Percentiles rank a stretch among this genome's conserved stretches.
Evolutionary conservation across 2,888 invertebrate genomes (phyloP).

Genomic region (Xiphydria camelus): DNA sequence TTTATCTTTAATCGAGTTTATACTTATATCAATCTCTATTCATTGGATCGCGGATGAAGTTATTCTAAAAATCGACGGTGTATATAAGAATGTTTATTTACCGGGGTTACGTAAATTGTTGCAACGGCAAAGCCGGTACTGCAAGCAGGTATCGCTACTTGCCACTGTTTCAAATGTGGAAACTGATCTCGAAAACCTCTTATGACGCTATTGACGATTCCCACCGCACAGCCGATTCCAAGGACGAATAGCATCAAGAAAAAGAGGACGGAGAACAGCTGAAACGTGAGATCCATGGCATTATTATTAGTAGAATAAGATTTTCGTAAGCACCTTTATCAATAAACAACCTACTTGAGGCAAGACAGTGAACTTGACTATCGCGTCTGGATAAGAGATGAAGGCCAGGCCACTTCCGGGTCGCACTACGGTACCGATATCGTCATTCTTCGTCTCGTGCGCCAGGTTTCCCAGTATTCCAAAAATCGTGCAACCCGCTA

Average conservation of each 20-base stretch:
- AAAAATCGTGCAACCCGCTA: constrained; percentile 83
- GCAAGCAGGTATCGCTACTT: constrained; percentile 64
- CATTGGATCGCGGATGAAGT: too few species aligned
- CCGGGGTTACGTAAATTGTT: constrained; percentile 74
- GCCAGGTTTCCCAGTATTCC: constrained; percentile 83
- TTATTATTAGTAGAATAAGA: neutral
- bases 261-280: constrained; percentile 79
- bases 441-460: constrained; percentile 63
- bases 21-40: too few species aligned
- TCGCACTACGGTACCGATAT: constrained; percentile 69
- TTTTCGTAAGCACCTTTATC: neutral
- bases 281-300: constrained; percentile 61
- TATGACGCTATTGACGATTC: constrained; percentile 70
- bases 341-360: constrained; percentile 64
- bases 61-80: too few species aligned
- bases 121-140: constrained; percentile 66
- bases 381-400: constrained; percentile 82
- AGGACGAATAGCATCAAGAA: constrained; percentile 80
- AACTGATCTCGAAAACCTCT: constrained; percentile 72
- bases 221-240: constrained; percentile 77
- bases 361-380: constrained; percentile 71
- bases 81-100: constrained; percentile 58
- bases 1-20: neutral
- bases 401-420: constrained; percentile 82
- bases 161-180: constrained; percentile 63